Evolutionary conservation across 2,797 vertebrate genomes (phyloP).

Genomic region (Sebastes nivosus): DNA sequence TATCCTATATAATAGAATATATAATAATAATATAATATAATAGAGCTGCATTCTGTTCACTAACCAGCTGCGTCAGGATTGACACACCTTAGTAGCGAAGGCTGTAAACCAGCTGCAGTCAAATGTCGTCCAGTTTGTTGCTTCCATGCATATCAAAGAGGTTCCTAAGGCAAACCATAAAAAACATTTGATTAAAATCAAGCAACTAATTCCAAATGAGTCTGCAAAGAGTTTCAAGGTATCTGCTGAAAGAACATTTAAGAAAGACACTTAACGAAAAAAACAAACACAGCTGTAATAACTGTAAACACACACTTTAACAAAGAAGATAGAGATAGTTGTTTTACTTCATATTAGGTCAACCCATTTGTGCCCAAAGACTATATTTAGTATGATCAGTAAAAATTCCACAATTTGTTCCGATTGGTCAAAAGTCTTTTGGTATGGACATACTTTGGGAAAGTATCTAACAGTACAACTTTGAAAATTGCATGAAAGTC

Average conservation of each 20-base stretch:
- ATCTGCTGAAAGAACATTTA: neutral
- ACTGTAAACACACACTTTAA: neutral
- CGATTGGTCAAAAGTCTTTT: too few relatives aligned
- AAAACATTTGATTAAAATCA: neutral
- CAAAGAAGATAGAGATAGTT: neutral
- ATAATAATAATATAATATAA: too few relatives aligned
- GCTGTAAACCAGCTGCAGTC: neutral
- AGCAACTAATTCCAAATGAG: neutral
- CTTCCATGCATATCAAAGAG: neutral
- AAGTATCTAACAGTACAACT: too few relatives aligned
- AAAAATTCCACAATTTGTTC: too few relatives aligned
- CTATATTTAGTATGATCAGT: too few relatives aligned
- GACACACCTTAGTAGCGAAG: fast-evolving
- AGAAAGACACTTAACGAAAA: neutral
- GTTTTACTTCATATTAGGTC: neutral
- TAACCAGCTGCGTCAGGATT: neutral
- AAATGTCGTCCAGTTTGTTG: neutral
- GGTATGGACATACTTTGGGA: too few relatives aligned
- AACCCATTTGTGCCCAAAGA: neutral
- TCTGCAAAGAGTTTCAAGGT: neutral
- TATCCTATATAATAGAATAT: too few relatives aligned
- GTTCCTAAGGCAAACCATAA: neutral
- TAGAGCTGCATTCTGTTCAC: neutral
- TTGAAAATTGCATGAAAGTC: too few relatives aligned
- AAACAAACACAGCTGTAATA: neutral